phyloP scores from a whole-genome alignment of 2,888 invertebrate species.

The Nephrotoma guestfalica region DNA sequence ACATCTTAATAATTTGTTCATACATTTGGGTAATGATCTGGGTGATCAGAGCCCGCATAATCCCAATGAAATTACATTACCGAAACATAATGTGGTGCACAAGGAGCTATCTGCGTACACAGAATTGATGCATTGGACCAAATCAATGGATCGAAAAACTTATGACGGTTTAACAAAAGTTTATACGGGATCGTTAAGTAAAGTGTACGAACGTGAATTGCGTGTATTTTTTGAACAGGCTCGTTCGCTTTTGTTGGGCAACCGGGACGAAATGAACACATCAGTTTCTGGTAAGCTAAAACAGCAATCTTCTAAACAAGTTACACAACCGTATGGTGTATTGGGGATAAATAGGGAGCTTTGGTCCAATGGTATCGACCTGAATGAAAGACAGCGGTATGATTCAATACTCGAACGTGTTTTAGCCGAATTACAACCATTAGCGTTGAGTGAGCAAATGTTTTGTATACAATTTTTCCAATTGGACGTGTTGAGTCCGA shows the following conservation, averaged over 20 bases:
- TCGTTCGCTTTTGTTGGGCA: constrained; percentile 12
- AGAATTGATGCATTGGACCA: constrained; percentile 84
- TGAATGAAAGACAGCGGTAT: constrained; percentile 40
- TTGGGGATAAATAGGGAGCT: constrained; percentile 47
- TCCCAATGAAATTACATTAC: constrained; percentile 46
- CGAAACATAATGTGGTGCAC: constrained; percentile 67
- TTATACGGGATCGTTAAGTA: constrained; percentile 69
- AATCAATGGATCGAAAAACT: constrained; percentile 69
- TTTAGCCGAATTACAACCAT: constrained; percentile 74
- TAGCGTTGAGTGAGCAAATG: constrained; percentile 87
- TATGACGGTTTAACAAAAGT: constrained; percentile 69
- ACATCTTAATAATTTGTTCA: constrained; percentile 87
- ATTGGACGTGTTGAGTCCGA: constrained; percentile 46
- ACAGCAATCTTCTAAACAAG: constrained; percentile 23
- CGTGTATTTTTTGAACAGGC: constrained; percentile 60
- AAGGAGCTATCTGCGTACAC: constrained; percentile 74
- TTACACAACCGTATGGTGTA: constrained; percentile 30
- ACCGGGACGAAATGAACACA: constrained; percentile 23
- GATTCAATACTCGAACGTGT: constrained; percentile 70
- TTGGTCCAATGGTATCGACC: constrained; percentile 46
- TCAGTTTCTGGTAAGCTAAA: constrained; percentile 28
- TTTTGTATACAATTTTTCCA: constrained; percentile 90
- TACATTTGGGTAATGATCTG: constrained; percentile 74
- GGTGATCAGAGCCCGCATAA: constrained; percentile 40
- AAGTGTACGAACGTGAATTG: constrained; percentile 78